Base-by-base conservation (phyloP, 2,797 vertebrate genomes). In the Hyperoplus immaculatus region DNA sequence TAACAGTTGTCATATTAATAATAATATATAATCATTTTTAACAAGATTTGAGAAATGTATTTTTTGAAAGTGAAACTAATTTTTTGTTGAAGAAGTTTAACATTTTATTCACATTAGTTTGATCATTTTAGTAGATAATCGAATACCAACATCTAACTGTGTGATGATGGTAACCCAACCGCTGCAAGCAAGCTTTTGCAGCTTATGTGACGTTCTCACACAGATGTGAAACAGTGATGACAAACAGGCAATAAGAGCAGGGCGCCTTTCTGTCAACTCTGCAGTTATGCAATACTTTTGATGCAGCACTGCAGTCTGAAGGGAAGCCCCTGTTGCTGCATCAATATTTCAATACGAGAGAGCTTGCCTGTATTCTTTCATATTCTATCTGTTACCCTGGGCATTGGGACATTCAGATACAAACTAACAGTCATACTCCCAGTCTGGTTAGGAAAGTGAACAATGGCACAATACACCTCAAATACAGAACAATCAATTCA, bases 311-410 rank as follows among this genome's bases (percentile, higher is more conserved):
- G 80, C 61, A 60, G 70, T 77, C 53, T 69, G 5, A 63, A 78
- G 79, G 75, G 78, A 85, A 55, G 18, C 15, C 45, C 59, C 69
- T 64, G 69, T 69, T 59, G 61, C 54, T 47, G 12, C 36, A 88
- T 87, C 46, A 85, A 88, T 89, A 81, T 87, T 90, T 92, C 66
- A 86, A 16, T 50, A 39, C 69, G 56, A 62, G 54, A 74, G 54
- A 74, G 72, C 79, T 62, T 66, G 49, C 9, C 46, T 77, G 57
- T 68, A 29, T 70, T 75, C 3, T 56, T 70, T 80, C 36, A 67
- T 64, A 39, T 63, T 74, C 50, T 54, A 57, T 50, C 42, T 57
- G 5, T 65, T 69, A 62, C 59, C 54, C 15, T 38, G 36, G 16
- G 29, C 29, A 29, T 29, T 29, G 29, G 21, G 55, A n/a, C 50